phyloP scores from a whole-genome alignment of 1,140 invertebrate species.

The Drosophila mayri region DNA sequence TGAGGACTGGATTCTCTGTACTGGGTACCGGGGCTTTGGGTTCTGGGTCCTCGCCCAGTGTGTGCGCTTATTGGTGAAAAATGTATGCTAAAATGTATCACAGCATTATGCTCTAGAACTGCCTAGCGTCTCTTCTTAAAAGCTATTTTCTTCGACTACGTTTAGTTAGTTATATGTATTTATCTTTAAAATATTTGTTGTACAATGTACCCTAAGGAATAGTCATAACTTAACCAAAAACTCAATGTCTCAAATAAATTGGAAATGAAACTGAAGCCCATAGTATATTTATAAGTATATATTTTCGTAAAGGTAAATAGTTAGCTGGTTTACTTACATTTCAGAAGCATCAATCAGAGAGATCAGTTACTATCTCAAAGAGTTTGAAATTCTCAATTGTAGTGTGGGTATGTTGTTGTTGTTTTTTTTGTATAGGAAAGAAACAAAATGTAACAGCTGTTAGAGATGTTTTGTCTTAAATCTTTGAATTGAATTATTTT shows the following conservation, averaged over 20 bases:
- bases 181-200: constrained; percentile 43
- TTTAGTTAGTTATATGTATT: constrained; percentile 18
- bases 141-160: constrained; percentile 72
- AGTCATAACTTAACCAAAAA: constrained; percentile 28
- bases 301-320: constrained; percentile 26
- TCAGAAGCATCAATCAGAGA: constrained; percentile 78
- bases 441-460: constrained; percentile 77
- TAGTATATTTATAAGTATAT: constrained; percentile 16
- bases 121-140: constrained; percentile 71
- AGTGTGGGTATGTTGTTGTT: constrained; percentile 61
- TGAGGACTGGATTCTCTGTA: constrained; percentile 8
- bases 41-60: constrained; percentile 17
- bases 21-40: constrained; percentile 4
- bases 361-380: constrained; percentile 73
- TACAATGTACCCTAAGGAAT: constrained; percentile 45
- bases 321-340: constrained; percentile 73
- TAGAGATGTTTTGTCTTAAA: constrained; percentile 68
- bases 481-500: constrained; percentile 15
- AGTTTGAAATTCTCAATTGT: constrained; percentile 77
- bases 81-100: constrained; percentile 82
- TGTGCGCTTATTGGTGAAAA: constrained; percentile 53
- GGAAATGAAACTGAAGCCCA: constrained; percentile 46
- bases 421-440: constrained; percentile 67
- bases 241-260: constrained; percentile 22
- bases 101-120: constrained; percentile 82